A percentile compares a stretch with the other conserved stretches of the same genome.
These are phyloP conservation scores for Channallabes apus DNA, from an alignment of 2,797 vertebrate species.

Conservation along the genomic window DNA sequence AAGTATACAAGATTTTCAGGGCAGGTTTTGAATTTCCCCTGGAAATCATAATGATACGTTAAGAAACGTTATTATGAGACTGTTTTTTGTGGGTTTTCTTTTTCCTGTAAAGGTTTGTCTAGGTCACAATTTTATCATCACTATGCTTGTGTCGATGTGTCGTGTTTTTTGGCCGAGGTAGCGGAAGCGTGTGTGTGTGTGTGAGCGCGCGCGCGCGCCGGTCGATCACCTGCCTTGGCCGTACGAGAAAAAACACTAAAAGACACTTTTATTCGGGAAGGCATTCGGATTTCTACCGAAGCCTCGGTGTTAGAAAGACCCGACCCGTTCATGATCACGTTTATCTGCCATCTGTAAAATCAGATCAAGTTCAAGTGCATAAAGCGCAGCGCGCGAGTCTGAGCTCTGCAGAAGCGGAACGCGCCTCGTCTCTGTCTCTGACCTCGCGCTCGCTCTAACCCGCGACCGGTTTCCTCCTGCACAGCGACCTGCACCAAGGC, in stretches of 20 bases:
- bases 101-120: neutral
- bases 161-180: neutral
- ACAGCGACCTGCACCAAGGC: constrained; percentile 11
- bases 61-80: no score
- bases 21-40: neutral
- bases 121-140: neutral
- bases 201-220: neutral
- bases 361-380: constrained; percentile 70
- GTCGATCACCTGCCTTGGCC: constrained; percentile 38
- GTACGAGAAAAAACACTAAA: constrained; percentile 21
- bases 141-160: neutral
- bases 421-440: constrained; percentile 46
- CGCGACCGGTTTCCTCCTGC: neutral
- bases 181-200: constrained; percentile 2
- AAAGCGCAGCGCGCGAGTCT: constrained; percentile 62
- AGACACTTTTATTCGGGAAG: constrained; percentile 58
- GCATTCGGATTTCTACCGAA: constrained; percentile 57
- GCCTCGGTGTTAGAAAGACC: constrained; percentile 59
- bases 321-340: constrained; percentile 38
- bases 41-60: neutral
- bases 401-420: constrained; percentile 65
- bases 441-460: constrained; percentile 5
- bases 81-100: neutral
- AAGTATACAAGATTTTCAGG: neutral
- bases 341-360: neutral